A percentile compares a stretch with the other conserved stretches of the same genome.
Evolutionary conservation across 2,113 vertebrate species (phyloP).

Genomic region (Malaclemys terrapin): DNA sequence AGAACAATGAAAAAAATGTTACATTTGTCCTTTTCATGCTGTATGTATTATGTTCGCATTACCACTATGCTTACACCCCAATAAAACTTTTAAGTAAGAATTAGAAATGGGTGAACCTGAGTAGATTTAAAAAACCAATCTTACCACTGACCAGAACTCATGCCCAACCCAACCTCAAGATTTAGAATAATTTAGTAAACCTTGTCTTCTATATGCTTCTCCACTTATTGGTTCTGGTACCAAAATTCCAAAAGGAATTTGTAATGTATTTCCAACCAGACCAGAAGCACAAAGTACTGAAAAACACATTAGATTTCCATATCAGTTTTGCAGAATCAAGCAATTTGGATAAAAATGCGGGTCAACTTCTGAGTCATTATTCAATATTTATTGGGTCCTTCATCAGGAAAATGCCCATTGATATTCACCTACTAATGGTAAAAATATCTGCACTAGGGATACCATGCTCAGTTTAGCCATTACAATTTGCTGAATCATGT

Average conservation of each 20-base stretch:
- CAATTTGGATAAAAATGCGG: neutral
- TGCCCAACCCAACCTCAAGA: neutral
- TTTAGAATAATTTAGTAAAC: neutral
- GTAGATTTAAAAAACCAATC: neutral
- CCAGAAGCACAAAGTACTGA: neutral
- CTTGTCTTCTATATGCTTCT: neutral
- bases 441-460: neutral
- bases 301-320: neutral
- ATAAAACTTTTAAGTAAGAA: neutral
- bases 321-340: neutral
- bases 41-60: neutral
- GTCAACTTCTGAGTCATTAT: neutral
- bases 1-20: neutral
- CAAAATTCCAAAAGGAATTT: neutral
- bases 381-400: neutral
- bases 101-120: neutral
- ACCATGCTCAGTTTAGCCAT: neutral
- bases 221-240: neutral
- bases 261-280: neutral
- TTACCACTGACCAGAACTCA: neutral
- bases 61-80: neutral
- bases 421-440: neutral
- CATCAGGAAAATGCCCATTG: neutral
- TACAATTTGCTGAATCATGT: constrained; percentile 18
- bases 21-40: neutral